Conservation (phyloP, 2,797 vertebrate species). For the Labeo calbasu region DNA sequence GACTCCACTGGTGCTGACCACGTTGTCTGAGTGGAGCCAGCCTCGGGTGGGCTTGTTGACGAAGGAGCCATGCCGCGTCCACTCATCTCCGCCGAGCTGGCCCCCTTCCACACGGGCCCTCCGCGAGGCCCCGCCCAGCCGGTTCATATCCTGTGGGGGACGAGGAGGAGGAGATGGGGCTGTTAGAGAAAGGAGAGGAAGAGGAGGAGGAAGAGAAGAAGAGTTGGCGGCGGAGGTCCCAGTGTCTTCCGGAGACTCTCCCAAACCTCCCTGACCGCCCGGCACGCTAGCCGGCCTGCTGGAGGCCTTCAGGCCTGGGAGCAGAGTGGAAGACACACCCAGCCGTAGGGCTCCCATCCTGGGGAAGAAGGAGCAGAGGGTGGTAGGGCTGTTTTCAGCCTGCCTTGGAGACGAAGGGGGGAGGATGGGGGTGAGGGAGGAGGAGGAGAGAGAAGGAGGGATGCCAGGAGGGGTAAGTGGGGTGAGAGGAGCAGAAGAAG, state of each 20-base stretch:
- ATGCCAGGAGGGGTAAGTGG: constrained; percentile 72
- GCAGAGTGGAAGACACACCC: constrained; percentile 83
- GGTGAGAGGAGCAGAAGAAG: constrained; percentile 74
- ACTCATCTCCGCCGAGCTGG: constrained; percentile 96
- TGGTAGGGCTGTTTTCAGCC: constrained; percentile 90
- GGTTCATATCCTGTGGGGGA: constrained; percentile 98
- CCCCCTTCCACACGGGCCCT: constrained; percentile 96
- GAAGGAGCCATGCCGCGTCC: constrained; percentile 97
- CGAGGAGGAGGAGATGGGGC: constrained; percentile 82
- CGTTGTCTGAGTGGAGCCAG: constrained; percentile 94
- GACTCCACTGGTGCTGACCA: constrained; percentile 94
- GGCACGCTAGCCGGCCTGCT: constrained; percentile 61
- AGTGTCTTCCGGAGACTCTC: constrained; percentile 56
- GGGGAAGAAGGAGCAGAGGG: constrained; percentile 96
- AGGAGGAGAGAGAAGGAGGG: constrained; percentile 81
- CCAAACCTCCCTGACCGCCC: constrained; percentile 64
- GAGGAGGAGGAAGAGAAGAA: constrained; percentile 76
- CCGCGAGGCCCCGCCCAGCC: constrained; percentile 91
- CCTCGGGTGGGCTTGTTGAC: constrained; percentile 96
- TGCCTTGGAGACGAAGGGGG: constrained; percentile 75
- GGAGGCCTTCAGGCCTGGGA: constrained; percentile 77
- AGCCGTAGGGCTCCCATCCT: constrained; percentile 91
- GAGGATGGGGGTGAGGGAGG: constrained; percentile 84
- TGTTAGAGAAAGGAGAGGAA: constrained; percentile 76
- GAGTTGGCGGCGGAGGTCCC: constrained; percentile 64